Evolutionary conservation across 2,113 vertebrate genomes (phyloP).

Genomic region (Oncorhynchus kisutch): DNA sequence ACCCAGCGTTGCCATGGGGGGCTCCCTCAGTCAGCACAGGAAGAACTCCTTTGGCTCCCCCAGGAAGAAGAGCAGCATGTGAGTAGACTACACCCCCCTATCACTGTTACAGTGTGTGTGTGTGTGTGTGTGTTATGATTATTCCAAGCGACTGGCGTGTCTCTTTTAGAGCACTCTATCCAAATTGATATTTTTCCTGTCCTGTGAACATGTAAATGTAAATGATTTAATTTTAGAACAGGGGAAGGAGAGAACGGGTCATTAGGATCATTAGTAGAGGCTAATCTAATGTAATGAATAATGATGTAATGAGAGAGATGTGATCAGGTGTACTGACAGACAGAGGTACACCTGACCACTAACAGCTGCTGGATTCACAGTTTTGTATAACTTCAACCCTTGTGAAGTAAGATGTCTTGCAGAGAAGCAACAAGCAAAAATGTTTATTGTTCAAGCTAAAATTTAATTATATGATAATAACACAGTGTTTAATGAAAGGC

Average conservation of each 20-base stretch:
- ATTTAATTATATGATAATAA: too few relatives aligned
- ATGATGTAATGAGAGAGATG: slow-evolving; percentile 24
- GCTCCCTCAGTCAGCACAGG: slow-evolving; percentile 66
- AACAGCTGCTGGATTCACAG: too few relatives aligned
- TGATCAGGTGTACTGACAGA: not conserved
- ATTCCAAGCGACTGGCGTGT: too few relatives aligned
- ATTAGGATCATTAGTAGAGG: slow-evolving; percentile 10
- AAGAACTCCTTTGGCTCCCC: slow-evolving; percentile 58
- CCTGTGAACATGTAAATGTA: slow-evolving; percentile 3
- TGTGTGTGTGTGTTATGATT: not conserved
- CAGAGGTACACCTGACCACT: too few relatives aligned
- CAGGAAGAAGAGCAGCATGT: slow-evolving; percentile 67
- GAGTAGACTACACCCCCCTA: slow-evolving; percentile 32
- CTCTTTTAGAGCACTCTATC: too few relatives aligned
- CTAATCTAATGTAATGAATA: slow-evolving; percentile 17
- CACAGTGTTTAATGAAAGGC: too few relatives aligned
- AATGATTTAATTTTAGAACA: slow-evolving; percentile 18
- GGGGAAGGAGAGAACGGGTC: not conserved
- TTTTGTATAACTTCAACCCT: too few relatives aligned
- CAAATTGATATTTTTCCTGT: not conserved
- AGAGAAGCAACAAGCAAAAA: too few relatives aligned
- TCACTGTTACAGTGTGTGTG: slow-evolving; percentile 43
- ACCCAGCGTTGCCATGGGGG: slow-evolving; percentile 64
- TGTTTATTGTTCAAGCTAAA: too few relatives aligned
- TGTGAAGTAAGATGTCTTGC: too few relatives aligned